Conservation (phyloP, 1,140 invertebrate species). For the Psix sp. region DNA sequence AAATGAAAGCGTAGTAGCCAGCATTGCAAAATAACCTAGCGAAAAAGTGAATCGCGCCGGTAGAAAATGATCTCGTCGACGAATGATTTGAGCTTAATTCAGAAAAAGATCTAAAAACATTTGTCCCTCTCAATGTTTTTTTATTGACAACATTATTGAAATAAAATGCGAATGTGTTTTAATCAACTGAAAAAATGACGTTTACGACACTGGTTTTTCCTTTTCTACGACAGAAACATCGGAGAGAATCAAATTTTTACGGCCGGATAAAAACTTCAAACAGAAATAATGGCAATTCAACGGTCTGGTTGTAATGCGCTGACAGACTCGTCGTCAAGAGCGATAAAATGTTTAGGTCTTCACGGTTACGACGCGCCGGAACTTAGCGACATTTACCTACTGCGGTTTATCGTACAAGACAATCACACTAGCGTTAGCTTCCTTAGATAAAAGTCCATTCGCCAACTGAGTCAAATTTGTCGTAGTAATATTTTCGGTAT, state of each 20-base stretch:
- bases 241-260: constrained; percentile 56
- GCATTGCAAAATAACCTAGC: constrained; percentile 6
- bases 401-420: constrained; percentile 38
- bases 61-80: constrained; percentile 12
- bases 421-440: constrained; percentile 27
- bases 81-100: constrained; percentile 10
- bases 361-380: no score
- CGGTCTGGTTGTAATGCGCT: constrained; percentile 43
- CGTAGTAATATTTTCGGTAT: no score
- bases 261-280: constrained; percentile 52
- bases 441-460: no score
- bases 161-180: constrained; percentile 21
- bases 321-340: constrained; percentile 33
- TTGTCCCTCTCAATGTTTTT: no score
- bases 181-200: constrained; percentile 37
- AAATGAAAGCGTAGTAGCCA: constrained; percentile 37
- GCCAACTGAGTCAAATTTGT: no score
- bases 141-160: constrained; percentile 13
- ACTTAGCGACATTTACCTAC: no score
- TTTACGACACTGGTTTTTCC: constrained; percentile 34
- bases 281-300: constrained; percentile 52
- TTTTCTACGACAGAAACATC: constrained; percentile 38
- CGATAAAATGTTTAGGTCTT: constrained; percentile 48
- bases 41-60: constrained; percentile 1
- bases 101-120: background rate